Percentiles rank a stretch among this genome's conserved stretches.
phyloP scores from a whole-genome alignment of 2,113 vertebrate genomes.

The Pelecanus crispus region DNA sequence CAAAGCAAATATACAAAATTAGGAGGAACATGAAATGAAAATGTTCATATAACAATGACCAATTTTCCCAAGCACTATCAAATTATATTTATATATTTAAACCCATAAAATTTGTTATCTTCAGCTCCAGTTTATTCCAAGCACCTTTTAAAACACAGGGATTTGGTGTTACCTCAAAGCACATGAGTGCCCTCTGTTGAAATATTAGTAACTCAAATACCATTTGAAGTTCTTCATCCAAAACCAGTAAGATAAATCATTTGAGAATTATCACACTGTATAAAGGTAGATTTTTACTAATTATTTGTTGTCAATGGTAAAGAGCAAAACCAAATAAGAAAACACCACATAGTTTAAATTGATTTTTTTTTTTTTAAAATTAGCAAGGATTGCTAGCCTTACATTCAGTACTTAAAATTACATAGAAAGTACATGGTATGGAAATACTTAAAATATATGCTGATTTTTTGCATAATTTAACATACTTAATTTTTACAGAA shows the following conservation, averaged over 20 bases:
- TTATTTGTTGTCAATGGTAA: background rate
- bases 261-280: background rate
- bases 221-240: background rate
- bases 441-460: background rate
- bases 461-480: constrained; percentile 12
- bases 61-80: background rate
- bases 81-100: background rate
- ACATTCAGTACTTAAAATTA: background rate
- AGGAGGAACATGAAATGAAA: background rate
- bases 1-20: background rate
- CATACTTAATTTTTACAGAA: background rate
- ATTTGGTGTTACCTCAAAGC: background rate
- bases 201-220: background rate
- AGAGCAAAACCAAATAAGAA: background rate
- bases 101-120: background rate
- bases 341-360: background rate
- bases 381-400: background rate
- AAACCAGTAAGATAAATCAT: background rate
- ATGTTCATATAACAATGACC: background rate
- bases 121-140: background rate
- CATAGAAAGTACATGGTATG: background rate
- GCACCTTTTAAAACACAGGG: background rate
- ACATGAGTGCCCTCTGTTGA: constrained; percentile 36
- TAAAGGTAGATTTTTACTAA: background rate
- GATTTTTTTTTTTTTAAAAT: background rate